Evolutionary conservation across 2,888 invertebrate genomes (phyloP).

Genomic region (Heliconius ethilla): DNA sequence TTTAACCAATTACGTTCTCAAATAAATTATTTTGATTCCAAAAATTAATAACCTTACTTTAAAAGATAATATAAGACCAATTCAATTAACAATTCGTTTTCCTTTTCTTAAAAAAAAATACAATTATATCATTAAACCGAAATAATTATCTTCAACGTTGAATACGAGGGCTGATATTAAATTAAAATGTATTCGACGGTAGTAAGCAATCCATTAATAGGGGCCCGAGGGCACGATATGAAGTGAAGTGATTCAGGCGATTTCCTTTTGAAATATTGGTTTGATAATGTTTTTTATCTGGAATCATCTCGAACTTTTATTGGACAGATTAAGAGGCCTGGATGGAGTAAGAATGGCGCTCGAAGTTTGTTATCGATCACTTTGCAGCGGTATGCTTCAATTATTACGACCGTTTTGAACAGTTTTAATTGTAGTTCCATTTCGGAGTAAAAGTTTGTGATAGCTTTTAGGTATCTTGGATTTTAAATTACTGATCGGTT

Average conservation of each 20-base stretch:
- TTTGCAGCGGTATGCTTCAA: slow-evolving; percentile 30
- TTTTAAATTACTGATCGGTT: background rate
- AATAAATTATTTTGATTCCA: no score
- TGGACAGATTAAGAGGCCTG: slow-evolving; percentile 56
- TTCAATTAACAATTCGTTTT: background rate
- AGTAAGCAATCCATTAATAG: slow-evolving; percentile 53
- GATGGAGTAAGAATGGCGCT: slow-evolving; percentile 35
- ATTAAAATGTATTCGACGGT: slow-evolving; percentile 50
- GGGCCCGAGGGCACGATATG: slow-evolving; percentile 47
- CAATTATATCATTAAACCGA: slow-evolving; percentile 6
- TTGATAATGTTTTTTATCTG: slow-evolving; percentile 55
- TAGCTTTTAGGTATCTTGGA: slow-evolving; percentile 1
- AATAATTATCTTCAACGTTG: slow-evolving; percentile 29
- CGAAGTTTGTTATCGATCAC: slow-evolving; percentile 40
- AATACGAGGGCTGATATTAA: slow-evolving; percentile 43
- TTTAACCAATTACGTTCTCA: no score
- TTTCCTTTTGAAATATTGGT: slow-evolving; percentile 53
- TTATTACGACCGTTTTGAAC: slow-evolving; percentile 9
- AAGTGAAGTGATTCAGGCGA: slow-evolving; percentile 59
- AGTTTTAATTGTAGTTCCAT: slow-evolving; percentile 20
- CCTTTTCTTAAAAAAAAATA: background rate
- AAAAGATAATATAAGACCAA: no score
- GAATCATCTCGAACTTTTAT: slow-evolving; percentile 55
- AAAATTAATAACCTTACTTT: no score
- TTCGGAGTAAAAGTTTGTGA: background rate